phyloP scores from a whole-genome alignment of 2,888 invertebrate genomes.

The Monopis laevigella region DNA sequence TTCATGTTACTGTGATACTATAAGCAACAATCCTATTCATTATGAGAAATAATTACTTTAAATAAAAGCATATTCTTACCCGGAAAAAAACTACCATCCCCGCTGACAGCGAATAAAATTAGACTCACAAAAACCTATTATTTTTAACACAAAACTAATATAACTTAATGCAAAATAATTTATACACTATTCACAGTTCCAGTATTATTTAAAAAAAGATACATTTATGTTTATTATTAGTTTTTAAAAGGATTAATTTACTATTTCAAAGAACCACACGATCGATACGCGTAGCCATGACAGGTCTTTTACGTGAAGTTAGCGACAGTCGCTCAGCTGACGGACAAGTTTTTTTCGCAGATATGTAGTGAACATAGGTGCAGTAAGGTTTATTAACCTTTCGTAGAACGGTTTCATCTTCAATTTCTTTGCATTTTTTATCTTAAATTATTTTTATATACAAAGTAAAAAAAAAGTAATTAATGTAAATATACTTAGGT shows the following conservation, averaged over 20 bases:
- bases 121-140: constrained; percentile 23
- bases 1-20: no score
- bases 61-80: no score
- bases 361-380: constrained; percentile 37
- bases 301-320: constrained; percentile 53
- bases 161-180: not conserved
- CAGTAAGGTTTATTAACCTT: constrained; percentile 8
- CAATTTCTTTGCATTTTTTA: no score
- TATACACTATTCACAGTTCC: not conserved
- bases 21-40: constrained; percentile 24
- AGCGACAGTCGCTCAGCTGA: constrained; percentile 55
- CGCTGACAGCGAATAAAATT: constrained; percentile 56
- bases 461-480: no score
- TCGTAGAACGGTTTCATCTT: not conserved
- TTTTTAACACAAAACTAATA: constrained; percentile 1
- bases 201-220: constrained; percentile 1
- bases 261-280: constrained; percentile 14
- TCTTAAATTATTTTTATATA: no score
- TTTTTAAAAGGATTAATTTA: constrained; percentile 6
- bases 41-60: no score
- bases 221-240: constrained; percentile 2
- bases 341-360: constrained; percentile 40
- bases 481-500: no score
- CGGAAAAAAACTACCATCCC: constrained; percentile 42
- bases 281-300: constrained; percentile 64